phyloP scores from a whole-genome alignment of 2,888 invertebrate genomes.

The Alloscopus bannaensis region DNA sequence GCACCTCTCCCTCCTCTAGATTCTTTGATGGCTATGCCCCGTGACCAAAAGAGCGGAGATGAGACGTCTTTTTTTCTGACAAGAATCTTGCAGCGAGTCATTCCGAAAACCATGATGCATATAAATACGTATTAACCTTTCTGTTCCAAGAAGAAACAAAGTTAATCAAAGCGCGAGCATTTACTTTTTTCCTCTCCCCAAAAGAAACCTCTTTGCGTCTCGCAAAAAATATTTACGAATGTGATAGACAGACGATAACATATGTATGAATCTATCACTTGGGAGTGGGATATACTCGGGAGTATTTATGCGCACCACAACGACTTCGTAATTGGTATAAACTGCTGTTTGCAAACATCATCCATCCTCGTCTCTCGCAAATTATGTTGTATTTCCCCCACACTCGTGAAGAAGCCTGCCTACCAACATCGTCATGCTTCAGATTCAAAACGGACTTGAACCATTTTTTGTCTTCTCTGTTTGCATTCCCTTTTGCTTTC shows the following conservation, averaged over 20 bases:
- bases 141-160: constrained; percentile 62
- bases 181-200: no score
- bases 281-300: no score
- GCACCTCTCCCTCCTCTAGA: constrained; percentile 21
- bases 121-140: constrained; percentile 65
- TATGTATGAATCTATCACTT: no score
- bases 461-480: constrained; percentile 33
- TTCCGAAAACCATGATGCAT: constrained; percentile 65
- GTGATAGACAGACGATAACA: no score
- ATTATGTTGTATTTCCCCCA: no score
- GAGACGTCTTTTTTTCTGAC: constrained; percentile 61
- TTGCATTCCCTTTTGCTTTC: constrained; percentile 4
- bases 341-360: background rate
- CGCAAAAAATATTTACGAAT: constrained; percentile 14
- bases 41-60: constrained; percentile 62
- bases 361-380: background rate
- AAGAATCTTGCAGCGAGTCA: constrained; percentile 61
- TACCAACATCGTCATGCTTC: constrained; percentile 19
- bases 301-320: background rate
- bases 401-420: background rate
- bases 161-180: constrained; percentile 65
- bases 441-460: constrained; percentile 46
- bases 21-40: constrained; percentile 63
- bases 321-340: constrained; percentile 5
- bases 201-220: constrained; percentile 36